Base-by-base conservation (phyloP, 2,888 invertebrate species). In the Colletes collaris region DNA sequence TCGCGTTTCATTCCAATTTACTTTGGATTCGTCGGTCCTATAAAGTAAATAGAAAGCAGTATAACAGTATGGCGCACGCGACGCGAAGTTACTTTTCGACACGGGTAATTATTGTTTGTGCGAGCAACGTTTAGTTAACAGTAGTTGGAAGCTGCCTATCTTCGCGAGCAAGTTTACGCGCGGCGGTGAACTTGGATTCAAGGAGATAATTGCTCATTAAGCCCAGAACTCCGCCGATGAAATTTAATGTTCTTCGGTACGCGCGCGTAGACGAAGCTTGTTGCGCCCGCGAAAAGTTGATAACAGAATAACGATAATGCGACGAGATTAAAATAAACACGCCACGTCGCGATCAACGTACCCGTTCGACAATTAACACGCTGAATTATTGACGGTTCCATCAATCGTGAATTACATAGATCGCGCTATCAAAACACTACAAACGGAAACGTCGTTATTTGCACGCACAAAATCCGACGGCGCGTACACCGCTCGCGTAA, bases 181-280 rank as follows among this genome's bases (percentile, higher is more conserved):
- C 35, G 66, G 49, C 63, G 77, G 79, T 63, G 58, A 79, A 72
- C 72, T 72, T 71, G 68, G 59, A 72, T 60, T 79, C 78, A 40
- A 72, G 76, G 62, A 72, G 79, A 79, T 79, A 79, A 78, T 72
- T 64, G 78, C 77, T 72, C 72, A 72, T 77, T 77, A 77, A 62
- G 79, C 66, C 46, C 59, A 49, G 65, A 76, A 70, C 76, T 79
- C 52, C 50, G 76, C 13, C 67, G 76, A 74, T 77, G 76, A 67
- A 77, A 74, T 77, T 77, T 74, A 74, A 77, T 63, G 76, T 75
- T 74, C 35, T 10, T 8, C 13, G 37, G 52, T 37, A 37, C 56
- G n/a, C 27, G 19, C 50, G 35, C 46, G n/a, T 46, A 46, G 46
- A 13, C 2, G 76, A 37, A 63, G 66, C 66, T 62, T 59, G 63